A percentile compares a stretch with the other conserved stretches of the same genome.
phyloP scores from a whole-genome alignment of 2,888 invertebrate genomes.

The Hypomecis punctinalis region DNA sequence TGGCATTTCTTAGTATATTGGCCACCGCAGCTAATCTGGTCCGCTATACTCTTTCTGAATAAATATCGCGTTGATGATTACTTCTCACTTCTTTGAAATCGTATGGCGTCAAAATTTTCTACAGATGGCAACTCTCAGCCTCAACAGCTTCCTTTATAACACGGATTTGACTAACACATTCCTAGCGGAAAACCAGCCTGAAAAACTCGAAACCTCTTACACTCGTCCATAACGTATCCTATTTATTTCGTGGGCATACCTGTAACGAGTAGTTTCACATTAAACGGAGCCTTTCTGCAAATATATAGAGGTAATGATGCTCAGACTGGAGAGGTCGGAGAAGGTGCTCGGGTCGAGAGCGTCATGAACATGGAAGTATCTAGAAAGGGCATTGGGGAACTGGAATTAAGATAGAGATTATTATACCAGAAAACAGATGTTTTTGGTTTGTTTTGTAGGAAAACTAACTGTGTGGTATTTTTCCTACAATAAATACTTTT shows the following conservation, averaged over 20 bases:
- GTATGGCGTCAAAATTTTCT: too few relatives aligned
- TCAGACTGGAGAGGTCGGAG: conserved; percentile 6
- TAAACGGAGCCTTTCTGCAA: conserved; percentile 11
- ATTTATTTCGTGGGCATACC: conserved; percentile 8
- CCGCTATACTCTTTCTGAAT: too few relatives aligned
- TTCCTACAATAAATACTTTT: too few relatives aligned
- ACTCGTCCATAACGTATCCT: conserved; percentile 15
- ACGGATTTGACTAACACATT: too few relatives aligned
- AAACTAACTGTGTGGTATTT: too few relatives aligned
- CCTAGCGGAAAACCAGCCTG: too few relatives aligned
- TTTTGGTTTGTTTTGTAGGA: not conserved
- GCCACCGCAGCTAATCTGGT: too few relatives aligned
- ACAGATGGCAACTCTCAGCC: too few relatives aligned
- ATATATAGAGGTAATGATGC: conserved; percentile 23
- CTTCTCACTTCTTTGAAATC: too few relatives aligned
- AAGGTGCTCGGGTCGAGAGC: conserved; percentile 9
- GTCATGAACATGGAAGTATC: not conserved
- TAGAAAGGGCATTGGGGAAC: not conserved
- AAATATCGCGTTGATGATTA: too few relatives aligned
- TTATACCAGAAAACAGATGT: not conserved
- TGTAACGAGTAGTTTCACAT: conserved; percentile 22
- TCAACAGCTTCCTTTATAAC: too few relatives aligned
- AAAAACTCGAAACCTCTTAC: not conserved
- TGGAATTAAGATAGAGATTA: not conserved
- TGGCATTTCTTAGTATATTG: too few relatives aligned